Percentiles rank a stretch among this genome's conserved stretches.
Evolutionary conservation across 2,888 invertebrate species (phyloP).

Genomic region (Dolichomitus sp.): DNA sequence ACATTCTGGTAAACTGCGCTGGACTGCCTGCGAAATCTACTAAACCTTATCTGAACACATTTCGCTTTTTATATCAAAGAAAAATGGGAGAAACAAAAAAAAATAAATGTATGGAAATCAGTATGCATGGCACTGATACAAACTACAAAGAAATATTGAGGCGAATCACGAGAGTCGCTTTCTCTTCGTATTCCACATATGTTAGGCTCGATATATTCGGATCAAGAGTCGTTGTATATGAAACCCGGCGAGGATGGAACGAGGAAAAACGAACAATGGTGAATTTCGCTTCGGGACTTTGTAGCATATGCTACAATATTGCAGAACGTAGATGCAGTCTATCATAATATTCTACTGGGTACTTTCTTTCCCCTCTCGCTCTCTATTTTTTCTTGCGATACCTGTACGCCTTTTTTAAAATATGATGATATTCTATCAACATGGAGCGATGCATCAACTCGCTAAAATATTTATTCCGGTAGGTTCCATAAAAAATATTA

Average conservation of each 20-base stretch:
- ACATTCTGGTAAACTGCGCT: constrained; percentile 6
- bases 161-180: constrained; percentile 34
- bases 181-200: constrained; percentile 20
- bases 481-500: neutral
- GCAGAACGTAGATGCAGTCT: constrained; percentile 26
- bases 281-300: constrained; percentile 15
- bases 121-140: constrained; percentile 9
- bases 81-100: neutral
- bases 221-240: constrained; percentile 43
- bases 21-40: constrained; percentile 18
- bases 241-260: constrained; percentile 25
- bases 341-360: constrained; percentile 1
- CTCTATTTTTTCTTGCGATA: constrained; percentile 6
- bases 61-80: neutral
- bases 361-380: neutral
- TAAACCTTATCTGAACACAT: constrained; percentile 12
- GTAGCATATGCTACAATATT: constrained; percentile 56
- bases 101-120: constrained; percentile 21
- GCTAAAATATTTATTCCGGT: neutral
- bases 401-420: constrained; percentile 37
- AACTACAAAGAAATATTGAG: constrained; percentile 40
- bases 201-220: constrained; percentile 43
- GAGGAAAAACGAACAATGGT: constrained; percentile 23
- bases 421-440: constrained; percentile 35
- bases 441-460: neutral